Conservation (phyloP, 2,113 vertebrate genomes). For the Odocoileus virginianus region DNA sequence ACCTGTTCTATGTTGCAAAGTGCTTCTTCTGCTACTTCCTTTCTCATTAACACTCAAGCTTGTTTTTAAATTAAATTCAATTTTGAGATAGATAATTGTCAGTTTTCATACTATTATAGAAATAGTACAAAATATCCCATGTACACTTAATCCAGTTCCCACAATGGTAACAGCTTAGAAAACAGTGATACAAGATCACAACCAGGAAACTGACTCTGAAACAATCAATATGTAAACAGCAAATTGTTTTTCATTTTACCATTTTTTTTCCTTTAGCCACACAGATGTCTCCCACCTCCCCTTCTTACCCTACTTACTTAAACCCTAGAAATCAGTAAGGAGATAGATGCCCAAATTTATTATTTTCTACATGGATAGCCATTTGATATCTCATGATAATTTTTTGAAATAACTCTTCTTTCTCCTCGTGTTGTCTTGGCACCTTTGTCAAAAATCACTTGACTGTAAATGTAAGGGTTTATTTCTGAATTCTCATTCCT, state of each 20-base stretch:
- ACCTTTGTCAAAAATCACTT: background rate
- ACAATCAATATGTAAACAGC: background rate
- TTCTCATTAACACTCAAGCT: background rate
- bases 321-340: background rate
- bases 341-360: accelerated
- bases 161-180: background rate
- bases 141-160: background rate
- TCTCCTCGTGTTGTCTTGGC: background rate
- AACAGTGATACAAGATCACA: background rate
- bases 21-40: background rate
- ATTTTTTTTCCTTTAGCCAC: background rate
- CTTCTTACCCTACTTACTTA: background rate
- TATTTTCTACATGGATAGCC: background rate
- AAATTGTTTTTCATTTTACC: background rate
- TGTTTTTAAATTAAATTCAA: background rate
- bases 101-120: background rate
- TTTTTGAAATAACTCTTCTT: background rate
- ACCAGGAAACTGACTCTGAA: background rate
- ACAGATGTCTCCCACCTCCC: background rate
- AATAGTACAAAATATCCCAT: background rate
- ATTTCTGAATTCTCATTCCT: background rate
- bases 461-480: background rate
- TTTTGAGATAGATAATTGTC: background rate
- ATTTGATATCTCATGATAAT: background rate
- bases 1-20: background rate